Base-by-base conservation (phyloP, 2,113 vertebrate genomes). In the Prunella fulvescens region DNA sequence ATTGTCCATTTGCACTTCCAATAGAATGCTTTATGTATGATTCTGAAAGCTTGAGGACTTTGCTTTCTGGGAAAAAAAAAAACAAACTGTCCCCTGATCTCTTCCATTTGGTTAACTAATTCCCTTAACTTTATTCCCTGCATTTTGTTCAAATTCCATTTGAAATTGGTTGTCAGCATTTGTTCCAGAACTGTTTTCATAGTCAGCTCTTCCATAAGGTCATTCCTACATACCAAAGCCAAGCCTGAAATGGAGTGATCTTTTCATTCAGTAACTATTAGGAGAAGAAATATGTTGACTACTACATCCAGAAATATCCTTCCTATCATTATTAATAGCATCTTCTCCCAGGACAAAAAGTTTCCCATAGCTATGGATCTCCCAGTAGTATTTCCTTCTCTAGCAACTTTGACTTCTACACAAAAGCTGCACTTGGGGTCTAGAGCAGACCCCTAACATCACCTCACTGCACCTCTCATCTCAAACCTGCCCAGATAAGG, bases 241-340 rank as follows among this genome's bases (percentile, higher is more conserved):
- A 84, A 84, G 72, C 25, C 62, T 67, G 80, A 95, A 88, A 86
- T 25, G 58, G n/a, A 65, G 54, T 19, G n/a, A 92, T 73, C 85
- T 90, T 85, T 88, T 92, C 60, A 88, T 93, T 93, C 54, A 90
- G 5, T 61, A 86, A 74, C 77, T 73, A 84, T 66, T 86, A 90
- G 74, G 19, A 85, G 42, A 72, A 94, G n/a, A 90, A 94, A 73
- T 86, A 94, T 60, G 86, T 80, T 81, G 92, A 90, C 74, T 82
- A 65, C 29, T 77, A 66, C 39, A 80, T 86, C 82, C 82, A 90
- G 67, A 95, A 96, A 94, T 93, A 93, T 54, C 79, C 53, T 57
- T 90, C 58, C 67, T 92, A 81, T 81, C 33, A 66, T 90, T 92
- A 97, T 93, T 95, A 95, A 94, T 74, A 93, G 82, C 25, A 86